These are phyloP conservation scores for Palythoa caribaeorum DNA, from an alignment of 92 coral and sea anemone species.

Conservation along the genomic window DNA sequence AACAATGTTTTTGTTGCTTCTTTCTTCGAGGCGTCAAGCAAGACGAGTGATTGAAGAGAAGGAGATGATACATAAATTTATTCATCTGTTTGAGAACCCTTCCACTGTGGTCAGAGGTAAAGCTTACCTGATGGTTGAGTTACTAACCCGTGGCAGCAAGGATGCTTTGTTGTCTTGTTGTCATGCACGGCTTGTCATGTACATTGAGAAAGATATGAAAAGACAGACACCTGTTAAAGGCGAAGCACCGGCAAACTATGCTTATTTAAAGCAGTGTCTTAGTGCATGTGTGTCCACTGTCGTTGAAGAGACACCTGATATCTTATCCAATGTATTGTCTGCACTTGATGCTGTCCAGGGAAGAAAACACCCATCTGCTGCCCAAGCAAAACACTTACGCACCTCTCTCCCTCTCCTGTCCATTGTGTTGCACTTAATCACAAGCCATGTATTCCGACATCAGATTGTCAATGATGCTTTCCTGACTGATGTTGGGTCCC, in stretches of 20 bases:
- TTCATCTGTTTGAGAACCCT: constrained; percentile 91
- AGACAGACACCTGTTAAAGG: constrained; percentile 90
- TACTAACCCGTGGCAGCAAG: constrained; percentile 55
- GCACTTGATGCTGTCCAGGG: constrained; percentile 93
- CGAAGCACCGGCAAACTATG: constrained; percentile 75
- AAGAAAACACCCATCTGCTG: constrained; percentile 96
- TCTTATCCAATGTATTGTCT: constrained; percentile 73
- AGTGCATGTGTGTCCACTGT: constrained; percentile 77
- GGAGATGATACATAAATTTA: constrained; percentile 80
- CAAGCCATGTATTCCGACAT: constrained; percentile 89
- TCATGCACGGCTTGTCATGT: constrained; percentile 85
- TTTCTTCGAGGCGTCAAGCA: constrained; percentile 85
- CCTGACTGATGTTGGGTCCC: constrained; percentile 71
- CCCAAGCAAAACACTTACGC: constrained; percentile 93
- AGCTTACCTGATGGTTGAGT: constrained; percentile 78
- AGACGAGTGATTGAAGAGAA: constrained; percentile 88
- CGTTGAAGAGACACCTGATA: constrained; percentile 72
- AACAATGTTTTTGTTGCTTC: constrained; percentile 91
- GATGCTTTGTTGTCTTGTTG: constrained; percentile 92
- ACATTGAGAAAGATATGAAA: constrained; percentile 87
- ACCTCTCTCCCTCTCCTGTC: constrained; percentile 86
- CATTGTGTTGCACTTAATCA: constrained; percentile 89
- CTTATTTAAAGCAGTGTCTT: constrained; percentile 84
- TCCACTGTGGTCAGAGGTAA: constrained; percentile 90
- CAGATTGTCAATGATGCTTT: constrained; percentile 72